A percentile compares a stretch with the other conserved stretches of the same genome.
These are phyloP conservation scores for Scrobipalpa costella DNA, from an alignment of 2,888 invertebrate genomes.

Conservation along the genomic window DNA sequence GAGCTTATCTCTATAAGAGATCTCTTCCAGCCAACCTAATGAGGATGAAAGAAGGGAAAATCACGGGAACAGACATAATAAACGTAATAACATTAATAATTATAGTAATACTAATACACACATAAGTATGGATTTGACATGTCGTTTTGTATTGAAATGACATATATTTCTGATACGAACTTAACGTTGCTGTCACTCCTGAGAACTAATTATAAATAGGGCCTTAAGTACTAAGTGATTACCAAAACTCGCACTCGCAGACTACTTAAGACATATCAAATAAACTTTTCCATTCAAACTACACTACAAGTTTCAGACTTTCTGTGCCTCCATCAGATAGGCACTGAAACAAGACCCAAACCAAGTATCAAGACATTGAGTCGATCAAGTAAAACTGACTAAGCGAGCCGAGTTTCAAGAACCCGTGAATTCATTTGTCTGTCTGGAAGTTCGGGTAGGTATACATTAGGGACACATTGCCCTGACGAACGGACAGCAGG, in stretches of 20 bases:
- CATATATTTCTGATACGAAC: no score
- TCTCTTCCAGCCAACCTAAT: no score
- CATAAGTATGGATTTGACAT: no score
- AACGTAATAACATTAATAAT: no score
- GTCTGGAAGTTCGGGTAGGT: conserved; percentile 64
- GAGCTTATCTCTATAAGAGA: no score
- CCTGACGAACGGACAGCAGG: conserved; percentile 21
- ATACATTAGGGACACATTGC: conserved; percentile 41
- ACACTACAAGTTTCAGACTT: conserved; percentile 28
- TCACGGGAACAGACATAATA: no score
- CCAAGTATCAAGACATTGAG: conserved; percentile 45
- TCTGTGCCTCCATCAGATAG: conserved; percentile 9
- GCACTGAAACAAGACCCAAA: background rate
- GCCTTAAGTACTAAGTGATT: no score
- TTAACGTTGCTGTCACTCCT: no score
- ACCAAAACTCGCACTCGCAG: background rate
- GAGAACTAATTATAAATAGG: no score
- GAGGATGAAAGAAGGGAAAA: no score
- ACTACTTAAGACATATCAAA: conserved; percentile 29
- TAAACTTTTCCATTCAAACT: conserved; percentile 28
- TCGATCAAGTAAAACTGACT: conserved; percentile 57
- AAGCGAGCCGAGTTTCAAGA: conserved; percentile 60
- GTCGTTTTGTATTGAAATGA: no score
- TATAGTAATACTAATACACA: no score
- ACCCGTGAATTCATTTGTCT: conserved; percentile 75